Evolutionary conservation across 2,113 vertebrate genomes (phyloP).

Genomic region (Myxocyprinus asiaticus): DNA sequence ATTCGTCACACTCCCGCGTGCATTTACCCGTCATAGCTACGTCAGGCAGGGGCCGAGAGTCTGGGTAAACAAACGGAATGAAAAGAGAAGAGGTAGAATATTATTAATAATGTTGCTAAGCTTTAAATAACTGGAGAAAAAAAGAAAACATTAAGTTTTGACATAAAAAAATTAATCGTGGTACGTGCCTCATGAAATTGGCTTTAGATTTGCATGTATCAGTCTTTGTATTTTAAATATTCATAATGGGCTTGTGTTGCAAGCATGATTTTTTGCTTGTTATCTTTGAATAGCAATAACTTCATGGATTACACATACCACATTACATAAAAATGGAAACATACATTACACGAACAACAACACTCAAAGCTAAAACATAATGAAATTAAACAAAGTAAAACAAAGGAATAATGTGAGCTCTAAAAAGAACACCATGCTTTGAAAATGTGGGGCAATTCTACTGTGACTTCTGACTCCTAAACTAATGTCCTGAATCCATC

Average conservation of each 20-base stretch:
- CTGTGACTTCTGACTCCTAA: constrained; percentile 36
- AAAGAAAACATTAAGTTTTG: constrained; percentile 7
- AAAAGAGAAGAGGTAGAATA: background rate
- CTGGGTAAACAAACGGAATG: constrained; percentile 65
- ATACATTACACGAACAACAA: constrained; percentile 24
- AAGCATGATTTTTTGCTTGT: background rate
- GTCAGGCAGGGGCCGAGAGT: constrained; percentile 98
- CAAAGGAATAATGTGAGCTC: constrained; percentile 68
- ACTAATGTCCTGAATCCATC: constrained; percentile 28
- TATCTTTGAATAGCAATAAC: background rate
- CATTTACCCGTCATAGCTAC: constrained; percentile 99
- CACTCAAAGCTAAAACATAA: constrained; percentile 59
- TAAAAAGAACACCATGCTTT: constrained; percentile 75
- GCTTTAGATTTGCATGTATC: background rate
- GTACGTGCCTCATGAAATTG: constrained; percentile 63
- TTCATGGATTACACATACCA: constrained; percentile 73
- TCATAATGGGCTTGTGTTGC: constrained; percentile 3
- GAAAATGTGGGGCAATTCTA: constrained; percentile 60
- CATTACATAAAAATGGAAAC: constrained; percentile 58
- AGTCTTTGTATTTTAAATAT: constrained; percentile 4
- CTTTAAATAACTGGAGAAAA: constrained; percentile 16
- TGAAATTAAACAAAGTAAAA: constrained; percentile 1
- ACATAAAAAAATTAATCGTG: constrained; percentile 49
- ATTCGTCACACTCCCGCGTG: constrained; percentile 96
- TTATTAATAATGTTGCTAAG: constrained; percentile 59